phyloP scores from a whole-genome alignment of 2,113 vertebrate genomes.

The Laterallus jamaicensis region DNA sequence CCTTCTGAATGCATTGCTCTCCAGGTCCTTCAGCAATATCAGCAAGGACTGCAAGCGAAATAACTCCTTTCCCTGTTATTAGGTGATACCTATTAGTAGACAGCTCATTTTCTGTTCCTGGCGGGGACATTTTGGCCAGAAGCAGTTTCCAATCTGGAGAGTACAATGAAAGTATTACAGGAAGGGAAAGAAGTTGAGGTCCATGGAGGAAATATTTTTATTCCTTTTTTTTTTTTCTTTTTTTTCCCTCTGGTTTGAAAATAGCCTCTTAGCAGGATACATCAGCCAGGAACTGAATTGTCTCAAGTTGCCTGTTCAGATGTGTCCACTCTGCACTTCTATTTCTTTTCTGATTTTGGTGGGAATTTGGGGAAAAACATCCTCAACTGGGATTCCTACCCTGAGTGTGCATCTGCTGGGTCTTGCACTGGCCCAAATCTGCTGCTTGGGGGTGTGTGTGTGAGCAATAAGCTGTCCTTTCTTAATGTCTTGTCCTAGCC shows the following conservation, averaged over 20 bases:
- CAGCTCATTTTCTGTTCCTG: conserved; percentile 32
- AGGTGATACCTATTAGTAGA: conserved; percentile 34
- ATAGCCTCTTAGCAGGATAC: not conserved
- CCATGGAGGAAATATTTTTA: conserved; percentile 43
- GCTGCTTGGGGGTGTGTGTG: not conserved
- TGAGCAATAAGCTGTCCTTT: not conserved
- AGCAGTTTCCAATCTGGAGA: conserved; percentile 46
- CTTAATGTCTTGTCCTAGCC: not conserved
- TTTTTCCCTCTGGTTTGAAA: conserved; percentile 4
- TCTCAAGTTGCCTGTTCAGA: not conserved
- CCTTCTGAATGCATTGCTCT: not conserved
- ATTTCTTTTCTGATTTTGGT: not conserved
- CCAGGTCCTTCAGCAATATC: not conserved
- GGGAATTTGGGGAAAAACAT: not conserved
- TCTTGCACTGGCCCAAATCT: not conserved
- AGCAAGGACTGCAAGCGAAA: not conserved
- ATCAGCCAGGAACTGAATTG: conserved; percentile 2
- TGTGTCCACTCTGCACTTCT: not conserved
- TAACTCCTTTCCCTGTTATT: conserved; percentile 2
- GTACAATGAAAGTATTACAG: not conserved
- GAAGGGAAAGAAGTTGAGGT: conserved; percentile 14
- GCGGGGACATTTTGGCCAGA: not conserved
- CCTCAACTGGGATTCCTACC: not conserved
- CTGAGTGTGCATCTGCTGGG: not conserved
- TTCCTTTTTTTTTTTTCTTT: conserved; percentile 45